Base-by-base conservation (phyloP, 1,140 invertebrate species). In the Campoletis sonorensis region DNA sequence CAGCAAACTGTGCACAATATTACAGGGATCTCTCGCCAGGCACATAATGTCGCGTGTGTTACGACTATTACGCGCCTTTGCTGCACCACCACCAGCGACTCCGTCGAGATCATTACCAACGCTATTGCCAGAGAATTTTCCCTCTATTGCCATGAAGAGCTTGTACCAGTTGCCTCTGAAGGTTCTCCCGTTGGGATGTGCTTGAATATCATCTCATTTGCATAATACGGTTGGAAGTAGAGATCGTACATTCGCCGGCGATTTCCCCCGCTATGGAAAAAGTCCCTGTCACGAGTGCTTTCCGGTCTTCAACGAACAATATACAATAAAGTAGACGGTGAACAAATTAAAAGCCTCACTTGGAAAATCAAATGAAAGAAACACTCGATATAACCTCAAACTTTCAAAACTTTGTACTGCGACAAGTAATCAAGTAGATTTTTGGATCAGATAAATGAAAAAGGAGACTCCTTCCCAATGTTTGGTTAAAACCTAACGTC, bases 11-110 rank as follows among this genome's bases (percentile, higher is more conserved):
- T 13, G 21, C 21, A 23, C 58, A 21, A 23, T 23, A 23, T 64
- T 45, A 45, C 40, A 10, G 30, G 18, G 16, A 33, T 27, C n/a
- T 83, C 78, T 84, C 77, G 84, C 80, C 81, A 58, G 79, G 51
- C 33, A 51, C 37, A 70, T 70, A 40, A 81, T 76, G 73, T 73
- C 79, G 72, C 51, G 81, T 27, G 64, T 81, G 82, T 85, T 79
- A 84, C 82, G 67, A 84, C 77, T 84, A 83, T 80, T 80, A 85
- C 82, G 80, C 58, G 71, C 72, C 68, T 77, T 33, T 51, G 67
- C 78, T 85, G 77, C 79, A 77, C 79, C 72, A 67, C n/a, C n/a
- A n/a, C n/a, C n/a, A n/a, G n/a, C n/a, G 79, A 81, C 79, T 61
- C 77, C 40, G 49, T 76, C 81, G 67, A 78, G 45, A 84, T 81